A percentile compares a stretch with the other conserved stretches of the same genome.
Conservation (phyloP, 2,888 invertebrate species). For the Phortica okadai region DNA sequence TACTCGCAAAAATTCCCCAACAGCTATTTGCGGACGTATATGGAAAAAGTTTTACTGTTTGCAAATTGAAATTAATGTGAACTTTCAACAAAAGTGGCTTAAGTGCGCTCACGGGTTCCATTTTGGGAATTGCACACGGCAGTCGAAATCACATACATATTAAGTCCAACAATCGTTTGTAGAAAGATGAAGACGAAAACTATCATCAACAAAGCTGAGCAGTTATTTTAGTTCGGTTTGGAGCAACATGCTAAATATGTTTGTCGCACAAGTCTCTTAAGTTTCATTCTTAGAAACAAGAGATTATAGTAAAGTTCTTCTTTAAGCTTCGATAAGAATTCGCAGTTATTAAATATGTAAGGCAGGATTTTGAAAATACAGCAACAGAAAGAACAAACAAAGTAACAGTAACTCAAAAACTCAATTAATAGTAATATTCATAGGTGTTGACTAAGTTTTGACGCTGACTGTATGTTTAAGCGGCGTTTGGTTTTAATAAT, state of each 20-base stretch:
- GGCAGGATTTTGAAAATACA: neutral
- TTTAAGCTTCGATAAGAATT: conserved; percentile 7
- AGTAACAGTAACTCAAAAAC: too few species aligned
- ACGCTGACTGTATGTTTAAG: too few species aligned
- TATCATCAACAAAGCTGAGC: conserved; percentile 17
- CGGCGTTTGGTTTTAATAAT: too few species aligned
- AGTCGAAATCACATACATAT: conserved; percentile 5
- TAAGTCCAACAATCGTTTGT: conserved; percentile 5
- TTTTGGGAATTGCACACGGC: conserved; percentile 65
- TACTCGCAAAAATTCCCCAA: conserved; percentile 48
- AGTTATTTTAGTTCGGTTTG: neutral
- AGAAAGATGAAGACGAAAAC: conserved; percentile 35
- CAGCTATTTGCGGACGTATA: conserved; percentile 73
- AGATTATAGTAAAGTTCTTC: conserved; percentile 26
- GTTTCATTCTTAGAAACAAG: conserved; percentile 14
- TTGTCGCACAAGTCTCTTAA: conserved; percentile 18
- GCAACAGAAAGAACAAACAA: too few species aligned
- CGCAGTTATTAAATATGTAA: neutral
- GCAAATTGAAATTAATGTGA: conserved; percentile 73
- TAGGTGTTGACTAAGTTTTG: too few species aligned
- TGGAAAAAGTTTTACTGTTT: conserved; percentile 67
- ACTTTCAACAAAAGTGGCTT: conserved; percentile 72
- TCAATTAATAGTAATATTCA: too few species aligned
- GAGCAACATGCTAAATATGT: neutral
- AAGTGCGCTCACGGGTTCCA: conserved; percentile 73